Percentiles rank a stretch among this genome's conserved stretches.
Evolutionary conservation across 2,888 invertebrate species (phyloP).

Genomic region (Tricholauxania praeusta): DNA sequence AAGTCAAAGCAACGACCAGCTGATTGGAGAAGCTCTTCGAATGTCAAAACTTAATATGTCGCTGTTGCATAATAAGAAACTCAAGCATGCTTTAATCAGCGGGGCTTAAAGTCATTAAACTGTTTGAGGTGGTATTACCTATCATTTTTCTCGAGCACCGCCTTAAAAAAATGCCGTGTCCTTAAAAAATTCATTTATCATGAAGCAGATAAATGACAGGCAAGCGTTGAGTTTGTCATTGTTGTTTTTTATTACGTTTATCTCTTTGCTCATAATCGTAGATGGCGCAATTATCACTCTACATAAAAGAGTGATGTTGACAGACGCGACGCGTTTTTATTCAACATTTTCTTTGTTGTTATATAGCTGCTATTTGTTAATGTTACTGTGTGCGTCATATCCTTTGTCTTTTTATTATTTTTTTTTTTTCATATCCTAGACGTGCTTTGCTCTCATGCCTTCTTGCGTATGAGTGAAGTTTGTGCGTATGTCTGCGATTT

Average conservation of each 20-base stretch:
- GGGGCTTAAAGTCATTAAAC: no score
- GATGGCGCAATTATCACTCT: slow-evolving; percentile 22
- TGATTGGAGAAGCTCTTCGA: no score
- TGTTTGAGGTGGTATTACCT: no score
- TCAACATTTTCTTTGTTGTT: background rate
- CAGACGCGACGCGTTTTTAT: slow-evolving; percentile 12
- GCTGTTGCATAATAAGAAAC: no score
- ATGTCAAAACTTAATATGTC: background rate
- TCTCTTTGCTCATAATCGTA: background rate
- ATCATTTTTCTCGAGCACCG: no score
- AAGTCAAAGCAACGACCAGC: no score
- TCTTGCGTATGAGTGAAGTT: background rate
- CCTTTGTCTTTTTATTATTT: background rate
- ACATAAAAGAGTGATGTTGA: background rate
- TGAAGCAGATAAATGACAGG: slow-evolving; percentile 4
- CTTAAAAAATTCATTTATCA: slow-evolving; percentile 22
- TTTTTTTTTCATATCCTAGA: background rate
- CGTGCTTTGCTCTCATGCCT: background rate
- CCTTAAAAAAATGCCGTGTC: background rate
- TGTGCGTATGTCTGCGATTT: background rate
- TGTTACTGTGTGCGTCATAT: background rate
- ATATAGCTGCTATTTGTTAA: background rate
- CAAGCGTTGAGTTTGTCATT: background rate
- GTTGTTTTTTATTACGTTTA: background rate
- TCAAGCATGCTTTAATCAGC: no score